phyloP scores from a whole-genome alignment of 2,797 vertebrate genomes.

The Neomorphus geoffroyi region DNA sequence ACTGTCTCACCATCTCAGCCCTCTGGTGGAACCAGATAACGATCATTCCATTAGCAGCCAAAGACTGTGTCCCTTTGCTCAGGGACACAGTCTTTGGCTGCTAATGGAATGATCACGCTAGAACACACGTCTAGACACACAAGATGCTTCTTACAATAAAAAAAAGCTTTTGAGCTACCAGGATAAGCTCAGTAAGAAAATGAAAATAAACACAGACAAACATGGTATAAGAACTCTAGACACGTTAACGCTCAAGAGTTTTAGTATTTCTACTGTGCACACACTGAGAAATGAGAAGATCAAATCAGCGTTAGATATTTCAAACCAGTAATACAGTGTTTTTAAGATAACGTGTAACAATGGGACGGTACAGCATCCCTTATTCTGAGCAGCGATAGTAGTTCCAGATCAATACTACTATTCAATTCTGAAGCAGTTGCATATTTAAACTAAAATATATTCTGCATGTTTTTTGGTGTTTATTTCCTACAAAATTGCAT shows the following conservation, averaged over 20 bases:
- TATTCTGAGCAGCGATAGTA: neutral
- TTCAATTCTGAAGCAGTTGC: neutral
- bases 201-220: neutral
- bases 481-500: neutral
- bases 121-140: neutral
- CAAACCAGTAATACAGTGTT: neutral
- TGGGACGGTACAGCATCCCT: neutral
- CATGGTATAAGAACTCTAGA: neutral
- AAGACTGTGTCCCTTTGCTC: neutral
- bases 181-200: neutral
- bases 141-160: neutral
- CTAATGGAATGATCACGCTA: neutral
- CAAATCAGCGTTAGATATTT: neutral
- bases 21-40: neutral
- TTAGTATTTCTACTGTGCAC: neutral
- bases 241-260: neutral
- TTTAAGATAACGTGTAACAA: neutral
- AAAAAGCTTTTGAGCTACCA: neutral
- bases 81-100: neutral
- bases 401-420: neutral
- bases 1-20: neutral
- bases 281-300: neutral
- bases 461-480: neutral
- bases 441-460: neutral
- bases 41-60: neutral